These are phyloP conservation scores for Diglossa cyanea DNA, from an alignment of 2,797 vertebrate species.

Conservation along the genomic window DNA sequence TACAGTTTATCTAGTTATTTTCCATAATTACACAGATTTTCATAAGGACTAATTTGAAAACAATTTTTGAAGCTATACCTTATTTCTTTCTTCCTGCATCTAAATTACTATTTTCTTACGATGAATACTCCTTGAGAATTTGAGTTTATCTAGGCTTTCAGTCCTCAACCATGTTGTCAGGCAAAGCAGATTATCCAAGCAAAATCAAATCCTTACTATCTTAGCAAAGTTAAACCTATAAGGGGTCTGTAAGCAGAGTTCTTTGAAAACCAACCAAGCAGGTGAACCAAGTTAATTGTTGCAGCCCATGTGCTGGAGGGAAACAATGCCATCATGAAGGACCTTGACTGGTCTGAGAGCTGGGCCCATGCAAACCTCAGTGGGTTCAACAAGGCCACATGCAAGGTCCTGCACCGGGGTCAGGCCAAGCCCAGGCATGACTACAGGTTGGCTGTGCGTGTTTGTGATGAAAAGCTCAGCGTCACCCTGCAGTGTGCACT, in stretches of 20 bases:
- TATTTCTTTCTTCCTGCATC: background rate
- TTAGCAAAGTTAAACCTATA: background rate
- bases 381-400: background rate
- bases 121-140: background rate
- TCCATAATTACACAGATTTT: background rate
- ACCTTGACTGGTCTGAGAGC: background rate
- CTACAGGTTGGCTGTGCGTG: background rate
- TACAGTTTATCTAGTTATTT: background rate
- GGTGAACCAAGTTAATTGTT: background rate
- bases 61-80: background rate
- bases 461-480: background rate
- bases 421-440: background rate
- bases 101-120: background rate
- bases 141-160: background rate
- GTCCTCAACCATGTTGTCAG: background rate
- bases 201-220: background rate
- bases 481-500: rapidly evolving
- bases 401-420: background rate
- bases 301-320: background rate
- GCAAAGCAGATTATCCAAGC: background rate
- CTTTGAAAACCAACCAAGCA: background rate
- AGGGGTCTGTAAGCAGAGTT: background rate
- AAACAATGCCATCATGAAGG: background rate
- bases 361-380: background rate
- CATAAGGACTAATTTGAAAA: background rate